A percentile compares a stretch with the other conserved stretches of the same genome.
Evolutionary conservation across 2,113 vertebrate genomes (phyloP).

Genomic region (Halcyon malimbica): DNA sequence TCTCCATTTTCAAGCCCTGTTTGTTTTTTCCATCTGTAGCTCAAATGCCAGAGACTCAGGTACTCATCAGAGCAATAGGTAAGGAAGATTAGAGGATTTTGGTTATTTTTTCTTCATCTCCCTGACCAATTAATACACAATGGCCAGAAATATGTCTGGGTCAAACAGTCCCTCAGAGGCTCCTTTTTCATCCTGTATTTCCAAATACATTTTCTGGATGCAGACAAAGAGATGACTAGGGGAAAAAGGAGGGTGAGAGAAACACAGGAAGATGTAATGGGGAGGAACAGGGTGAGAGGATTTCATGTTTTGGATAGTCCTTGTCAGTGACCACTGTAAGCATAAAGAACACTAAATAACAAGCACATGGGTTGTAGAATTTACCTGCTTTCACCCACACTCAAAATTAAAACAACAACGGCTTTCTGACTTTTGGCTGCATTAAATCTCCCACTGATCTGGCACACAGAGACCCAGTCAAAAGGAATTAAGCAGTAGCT

Average conservation of each 20-base stretch:
- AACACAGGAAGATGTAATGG: background rate
- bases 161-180: background rate
- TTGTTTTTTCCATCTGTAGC: background rate
- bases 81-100: background rate
- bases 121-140: background rate
- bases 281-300: background rate
- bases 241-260: background rate
- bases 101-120: background rate
- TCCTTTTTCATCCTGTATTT: background rate
- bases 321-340: background rate
- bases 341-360: background rate
- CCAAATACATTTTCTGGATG: background rate
- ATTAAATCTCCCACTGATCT: background rate
- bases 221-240: background rate
- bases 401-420: background rate
- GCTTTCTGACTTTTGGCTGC: background rate
- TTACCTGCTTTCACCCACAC: background rate
- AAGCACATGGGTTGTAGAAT: fast-evolving
- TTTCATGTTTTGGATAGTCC: background rate
- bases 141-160: background rate
- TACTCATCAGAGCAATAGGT: background rate
- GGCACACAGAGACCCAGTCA: background rate
- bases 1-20: fast-evolving
- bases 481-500: background rate
- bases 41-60: background rate